Base-by-base conservation (phyloP, 2,888 invertebrate species). In the Drosophila borealis region DNA sequence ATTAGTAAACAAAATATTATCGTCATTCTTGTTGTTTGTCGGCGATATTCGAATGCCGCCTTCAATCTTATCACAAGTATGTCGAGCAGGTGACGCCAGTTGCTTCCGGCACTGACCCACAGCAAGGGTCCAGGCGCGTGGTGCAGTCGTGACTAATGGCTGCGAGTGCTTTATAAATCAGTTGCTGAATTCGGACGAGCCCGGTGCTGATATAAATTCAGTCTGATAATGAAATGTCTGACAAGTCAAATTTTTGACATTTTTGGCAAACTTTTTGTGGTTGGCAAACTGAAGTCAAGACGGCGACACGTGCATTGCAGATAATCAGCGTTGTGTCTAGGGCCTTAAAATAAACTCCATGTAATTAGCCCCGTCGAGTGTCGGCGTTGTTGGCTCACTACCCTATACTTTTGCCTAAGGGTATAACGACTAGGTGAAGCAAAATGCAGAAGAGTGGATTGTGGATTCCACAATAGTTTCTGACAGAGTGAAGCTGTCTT, bases 291-390 rank as follows among this genome's bases (percentile, higher is more conserved):
- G 37, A 74, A 57, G 53, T 50, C 39, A 45, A 39, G 61, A 61
- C 56, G 34, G 34, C 77, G 74, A 87, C 81, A 87, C 89, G 89
- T 87, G 89, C 78, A 78, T 77, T 78, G 70, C 74, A 87, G 84
- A 85, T 89, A 85, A 85, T 89, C 88, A 85, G 76, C 83, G 73
- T 69, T 74, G 85, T 71, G 82, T 89, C 89, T 89, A 75, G 81
- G 29, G 75, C 75, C 90, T 81, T 86, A 85, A 85, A 89, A 85
- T 85, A 85, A 62, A 85, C 88, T 85, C 90, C 88, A 80, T 83
- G 89, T 86, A 86, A 84, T 86, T 89, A 88, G 89, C 87, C 77
- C 70, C 84, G 79, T 62, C 85, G 81, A 81, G 75, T 72, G 78
- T 56, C 66, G 61, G 69, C 57, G 45, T 50, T 55, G 51, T 42